A percentile compares a stretch with the other conserved stretches of the same genome.
Evolutionary conservation across 2,797 vertebrate species (phyloP).

Genomic region (Mormyrops attenuatus): DNA sequence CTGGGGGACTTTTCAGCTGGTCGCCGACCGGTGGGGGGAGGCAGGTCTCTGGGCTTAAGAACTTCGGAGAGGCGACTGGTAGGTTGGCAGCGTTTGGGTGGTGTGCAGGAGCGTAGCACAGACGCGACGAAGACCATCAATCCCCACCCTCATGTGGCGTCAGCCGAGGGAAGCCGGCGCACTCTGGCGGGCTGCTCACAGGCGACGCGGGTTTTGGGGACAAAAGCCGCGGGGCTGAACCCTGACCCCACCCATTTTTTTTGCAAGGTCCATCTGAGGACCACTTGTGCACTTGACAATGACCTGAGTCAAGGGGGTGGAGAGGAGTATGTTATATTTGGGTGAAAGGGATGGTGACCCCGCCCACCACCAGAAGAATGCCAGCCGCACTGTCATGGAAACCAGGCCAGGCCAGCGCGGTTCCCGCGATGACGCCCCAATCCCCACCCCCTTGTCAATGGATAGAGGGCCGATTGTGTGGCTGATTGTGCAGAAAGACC

Average conservation of each 20-base stretch:
- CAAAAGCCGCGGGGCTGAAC: neutral
- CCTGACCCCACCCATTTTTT: slow-evolving; percentile 4
- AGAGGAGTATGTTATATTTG: slow-evolving; percentile 11
- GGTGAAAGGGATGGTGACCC: neutral
- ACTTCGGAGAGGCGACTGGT: neutral
- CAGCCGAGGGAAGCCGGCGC: neutral
- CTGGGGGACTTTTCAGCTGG: neutral
- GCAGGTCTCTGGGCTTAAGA: neutral
- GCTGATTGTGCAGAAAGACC: slow-evolving; percentile 39
- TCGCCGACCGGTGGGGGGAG: neutral
- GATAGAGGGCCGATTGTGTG: slow-evolving; percentile 47
- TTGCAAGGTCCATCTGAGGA: neutral
- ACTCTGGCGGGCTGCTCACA: neutral
- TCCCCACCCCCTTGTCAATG: slow-evolving; percentile 20
- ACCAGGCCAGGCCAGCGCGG: slow-evolving; percentile 37
- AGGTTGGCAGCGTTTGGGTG: neutral
- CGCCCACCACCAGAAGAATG: slow-evolving; percentile 13
- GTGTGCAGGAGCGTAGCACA: neutral
- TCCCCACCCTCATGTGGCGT: neutral
- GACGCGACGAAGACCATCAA: neutral
- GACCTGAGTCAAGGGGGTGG: slow-evolving; percentile 2
- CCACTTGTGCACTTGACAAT: slow-evolving; percentile 17
- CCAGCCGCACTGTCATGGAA: slow-evolving; percentile 52
- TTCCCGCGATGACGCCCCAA: slow-evolving; percentile 29
- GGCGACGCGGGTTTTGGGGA: neutral